Conservation (phyloP, 2,797 vertebrate species). For the Yasuhikotakia modesta region DNA sequence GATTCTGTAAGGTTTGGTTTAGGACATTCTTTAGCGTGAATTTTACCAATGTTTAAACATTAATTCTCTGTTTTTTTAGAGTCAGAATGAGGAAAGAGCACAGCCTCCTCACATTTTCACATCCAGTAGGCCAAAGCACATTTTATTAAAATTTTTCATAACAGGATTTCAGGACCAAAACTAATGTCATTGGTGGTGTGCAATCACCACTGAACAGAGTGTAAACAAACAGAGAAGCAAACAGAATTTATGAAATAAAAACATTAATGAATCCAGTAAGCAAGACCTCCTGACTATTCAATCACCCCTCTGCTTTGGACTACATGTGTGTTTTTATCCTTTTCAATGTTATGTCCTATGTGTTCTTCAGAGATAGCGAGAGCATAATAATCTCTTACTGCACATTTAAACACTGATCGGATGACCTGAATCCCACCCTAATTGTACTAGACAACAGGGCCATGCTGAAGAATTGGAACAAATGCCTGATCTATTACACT, state of each 20-base stretch:
- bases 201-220: constrained; percentile 8
- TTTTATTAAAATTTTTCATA: constrained; percentile 9
- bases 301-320: neutral
- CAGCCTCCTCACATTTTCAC: neutral
- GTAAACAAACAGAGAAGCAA: no score
- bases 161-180: constrained; percentile 6
- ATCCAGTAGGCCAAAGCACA: neutral
- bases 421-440: constrained; percentile 60
- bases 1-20: neutral
- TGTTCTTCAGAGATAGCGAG: constrained; percentile 59
- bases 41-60: neutral
- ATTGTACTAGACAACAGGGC: constrained; percentile 59
- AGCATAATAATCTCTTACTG: constrained; percentile 60
- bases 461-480: constrained; percentile 46
- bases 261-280: constrained; percentile 2
- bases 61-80: neutral
- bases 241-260: constrained; percentile 18
- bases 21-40: neutral
- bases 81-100: neutral
- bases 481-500: constrained; percentile 57
- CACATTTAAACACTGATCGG: constrained; percentile 63
- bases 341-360: constrained; percentile 35
- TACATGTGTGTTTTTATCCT: constrained; percentile 33
- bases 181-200: neutral
- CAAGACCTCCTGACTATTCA: constrained; percentile 11